phyloP scores from a whole-genome alignment of 2,888 invertebrate species.

The Hypena proboscidalis region DNA sequence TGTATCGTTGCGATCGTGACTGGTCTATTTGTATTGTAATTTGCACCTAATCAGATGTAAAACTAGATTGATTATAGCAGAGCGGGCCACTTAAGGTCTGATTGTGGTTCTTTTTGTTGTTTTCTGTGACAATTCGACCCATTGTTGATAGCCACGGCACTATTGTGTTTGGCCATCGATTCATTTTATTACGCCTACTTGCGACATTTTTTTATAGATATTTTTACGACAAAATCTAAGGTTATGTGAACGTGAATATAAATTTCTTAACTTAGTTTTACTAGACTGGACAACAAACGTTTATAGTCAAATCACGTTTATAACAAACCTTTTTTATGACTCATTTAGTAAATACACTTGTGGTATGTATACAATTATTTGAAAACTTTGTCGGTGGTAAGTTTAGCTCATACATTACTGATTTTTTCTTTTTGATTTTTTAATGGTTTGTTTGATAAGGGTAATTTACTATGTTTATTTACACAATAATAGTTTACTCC shows the following conservation, averaged over 20 bases:
- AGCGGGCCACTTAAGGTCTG: constrained; percentile 57
- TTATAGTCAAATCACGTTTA: too few relatives aligned
- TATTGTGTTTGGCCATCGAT: constrained; percentile 44
- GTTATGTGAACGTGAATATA: constrained; percentile 21
- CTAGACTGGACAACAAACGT: too few relatives aligned
- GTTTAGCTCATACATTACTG: too few relatives aligned
- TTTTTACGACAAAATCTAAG: constrained; percentile 21
- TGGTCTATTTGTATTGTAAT: constrained; percentile 81
- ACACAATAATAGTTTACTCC: too few relatives aligned
- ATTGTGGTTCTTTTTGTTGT: constrained; percentile 67
- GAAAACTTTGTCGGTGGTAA: too few relatives aligned
- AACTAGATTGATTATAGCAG: constrained; percentile 81
- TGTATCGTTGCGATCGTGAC: constrained; percentile 67
- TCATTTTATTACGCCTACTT: constrained; percentile 51
- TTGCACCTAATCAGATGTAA: constrained; percentile 83
- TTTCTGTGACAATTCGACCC: constrained; percentile 61
- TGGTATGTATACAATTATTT: too few relatives aligned
- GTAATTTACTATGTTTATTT: too few relatives aligned
- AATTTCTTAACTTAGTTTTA: not conserved
- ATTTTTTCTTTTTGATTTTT: too few relatives aligned
- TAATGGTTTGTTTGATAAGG: too few relatives aligned
- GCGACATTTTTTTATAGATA: constrained; percentile 29
- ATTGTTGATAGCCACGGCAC: constrained; percentile 55
- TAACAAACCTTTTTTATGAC: too few relatives aligned
- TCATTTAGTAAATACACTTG: too few relatives aligned